A percentile compares a stretch with the other conserved stretches of the same genome.
These are phyloP conservation scores for Orchestia grillus DNA, from an alignment of 1,140 invertebrate genomes.

Conservation along the genomic window DNA sequence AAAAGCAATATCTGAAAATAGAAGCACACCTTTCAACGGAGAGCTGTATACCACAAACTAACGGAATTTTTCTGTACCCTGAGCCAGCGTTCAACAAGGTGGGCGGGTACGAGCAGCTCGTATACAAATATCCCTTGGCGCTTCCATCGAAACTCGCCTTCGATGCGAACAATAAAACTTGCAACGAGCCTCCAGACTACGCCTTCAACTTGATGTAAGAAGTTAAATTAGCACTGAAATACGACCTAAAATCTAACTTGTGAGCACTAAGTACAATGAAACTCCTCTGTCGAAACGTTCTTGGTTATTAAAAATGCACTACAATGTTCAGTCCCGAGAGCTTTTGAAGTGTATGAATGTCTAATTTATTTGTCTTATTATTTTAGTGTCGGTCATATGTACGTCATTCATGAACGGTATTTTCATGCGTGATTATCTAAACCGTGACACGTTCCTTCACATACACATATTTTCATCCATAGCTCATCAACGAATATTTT, in stretches of 20 bases:
- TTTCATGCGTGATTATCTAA: no score
- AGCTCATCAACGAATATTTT: no score
- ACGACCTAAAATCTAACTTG: neutral
- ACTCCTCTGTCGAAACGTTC: neutral
- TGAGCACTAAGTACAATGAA: neutral
- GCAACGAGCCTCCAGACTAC: conserved; percentile 71
- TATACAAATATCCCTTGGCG: conserved; percentile 70
- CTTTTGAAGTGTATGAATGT: no score
- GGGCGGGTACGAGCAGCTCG: conserved; percentile 73
- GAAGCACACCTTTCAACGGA: neutral
- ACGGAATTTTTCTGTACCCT: neutral
- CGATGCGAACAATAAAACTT: conserved; percentile 69
- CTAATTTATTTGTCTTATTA: no score
- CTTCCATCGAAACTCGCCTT: conserved; percentile 40
- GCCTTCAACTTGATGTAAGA: conserved; percentile 74
- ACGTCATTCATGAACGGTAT: no score
- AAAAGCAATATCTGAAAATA: neutral
- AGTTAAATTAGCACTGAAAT: neutral
- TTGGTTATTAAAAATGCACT: neutral
- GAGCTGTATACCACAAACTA: neutral
- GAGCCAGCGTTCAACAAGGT: conserved; percentile 73
- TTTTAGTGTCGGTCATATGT: no score
- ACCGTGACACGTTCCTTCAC: no score
- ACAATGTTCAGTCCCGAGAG: neutral
- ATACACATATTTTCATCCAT: no score